Conservation (phyloP, 2,888 invertebrate species). For the Onthophagus sagittarius region DNA sequence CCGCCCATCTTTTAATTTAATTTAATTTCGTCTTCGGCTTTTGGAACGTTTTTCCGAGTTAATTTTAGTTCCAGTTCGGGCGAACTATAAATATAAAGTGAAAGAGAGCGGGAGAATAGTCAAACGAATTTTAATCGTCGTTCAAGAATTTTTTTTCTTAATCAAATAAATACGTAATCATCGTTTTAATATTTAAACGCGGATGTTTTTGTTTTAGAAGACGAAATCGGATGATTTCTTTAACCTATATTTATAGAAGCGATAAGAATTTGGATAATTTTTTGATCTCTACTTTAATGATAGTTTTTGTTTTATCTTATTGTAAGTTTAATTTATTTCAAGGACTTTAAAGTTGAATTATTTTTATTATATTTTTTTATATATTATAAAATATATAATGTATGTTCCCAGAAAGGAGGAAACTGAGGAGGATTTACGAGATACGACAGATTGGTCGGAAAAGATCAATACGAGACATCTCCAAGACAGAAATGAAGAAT, state of each 20-base stretch:
- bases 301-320: no score
- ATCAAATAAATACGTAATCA: no score
- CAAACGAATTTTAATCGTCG: background rate
- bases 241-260: background rate
- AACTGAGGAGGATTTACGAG: no score
- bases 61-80: background rate
- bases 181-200: background rate
- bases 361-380: no score
- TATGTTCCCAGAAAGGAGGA: no score
- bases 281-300: background rate
- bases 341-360: no score
- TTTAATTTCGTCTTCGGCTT: background rate
- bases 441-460: no score
- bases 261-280: background rate
- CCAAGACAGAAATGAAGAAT: no score
- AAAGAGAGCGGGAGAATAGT: background rate
- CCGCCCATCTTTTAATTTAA: constrained; percentile 3
- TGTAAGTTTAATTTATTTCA: no score
- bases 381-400: no score
- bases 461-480: no score
- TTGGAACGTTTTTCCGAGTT: background rate
- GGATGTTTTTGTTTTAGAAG: background rate
- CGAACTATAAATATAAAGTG: background rate
- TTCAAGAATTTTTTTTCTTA: no score
- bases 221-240: background rate